Base-by-base conservation (phyloP, 2,888 invertebrate species). In the Panzeria rudis region DNA sequence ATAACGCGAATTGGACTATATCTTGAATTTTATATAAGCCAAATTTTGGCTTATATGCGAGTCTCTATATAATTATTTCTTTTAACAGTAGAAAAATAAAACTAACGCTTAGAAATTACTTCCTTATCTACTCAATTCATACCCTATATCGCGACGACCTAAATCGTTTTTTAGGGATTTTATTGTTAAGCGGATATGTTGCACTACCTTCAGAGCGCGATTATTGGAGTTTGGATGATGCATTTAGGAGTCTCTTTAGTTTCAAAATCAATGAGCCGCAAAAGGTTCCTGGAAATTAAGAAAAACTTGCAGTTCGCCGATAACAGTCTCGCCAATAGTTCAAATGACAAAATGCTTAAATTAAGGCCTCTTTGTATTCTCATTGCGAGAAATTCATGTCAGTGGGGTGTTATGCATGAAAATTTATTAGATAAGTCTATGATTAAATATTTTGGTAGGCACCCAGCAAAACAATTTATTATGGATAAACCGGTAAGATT, bases 221-320 rank as follows among this genome's bases (percentile, higher is more conserved):
- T 35, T 73, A 73, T 25, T 73, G 59, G 47, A 73, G 61, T 25
- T 61, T 72, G 61, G 72, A 72, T 72, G 29, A 61, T 47, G 72
- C n/a, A 72, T 17, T 52, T 61, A 61, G 59, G 47, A 61, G 32
- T 44, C 44, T 11, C 71, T 25, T 71, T 56, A n/a, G 41, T 54
- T 56, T n/a, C 71, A 41, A 56, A 41, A 44, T 38, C 17, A 50
- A 20, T 50, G 50, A 47, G n/a, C n/a, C 44, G 44, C 44, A 47
- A 56, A 56, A 5, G 15, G 25, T 54, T 54, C 11, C 15, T 54
- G 20, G 54, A 54, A 54, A 54, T 54, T 29, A 29, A 29, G 3
- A 54, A 54, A 29, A 54, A 54, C 54, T 54, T 54, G 25, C 54
- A 54, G 15, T 29, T 54, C 54, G 6, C 54, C 23, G 35, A 23